Evolutionary conservation across 2,888 invertebrate genomes (phyloP).

Genomic region (Nymphalis c-album): DNA sequence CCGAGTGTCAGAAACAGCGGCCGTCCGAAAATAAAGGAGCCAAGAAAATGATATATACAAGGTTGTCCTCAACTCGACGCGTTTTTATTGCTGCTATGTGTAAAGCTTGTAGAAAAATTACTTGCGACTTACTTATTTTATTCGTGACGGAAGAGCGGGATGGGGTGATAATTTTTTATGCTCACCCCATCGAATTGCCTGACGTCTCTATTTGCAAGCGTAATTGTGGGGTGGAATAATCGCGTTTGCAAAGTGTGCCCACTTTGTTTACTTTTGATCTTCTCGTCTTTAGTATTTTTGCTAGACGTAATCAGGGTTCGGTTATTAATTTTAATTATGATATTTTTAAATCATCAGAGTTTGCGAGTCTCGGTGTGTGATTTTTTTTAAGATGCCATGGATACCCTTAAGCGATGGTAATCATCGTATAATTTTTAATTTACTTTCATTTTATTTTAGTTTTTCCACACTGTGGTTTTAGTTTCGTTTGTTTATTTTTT

Average conservation of each 20-base stretch:
- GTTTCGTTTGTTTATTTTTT: too few relatives aligned
- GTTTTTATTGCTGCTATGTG: conserved; percentile 75
- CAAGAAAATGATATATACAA: conserved; percentile 66
- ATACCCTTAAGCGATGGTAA: too few relatives aligned
- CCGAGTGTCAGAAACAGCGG: conserved; percentile 61
- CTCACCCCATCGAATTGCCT: conserved; percentile 38
- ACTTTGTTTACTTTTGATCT: conserved; percentile 31
- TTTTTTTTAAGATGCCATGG: too few relatives aligned
- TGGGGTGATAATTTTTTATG: conserved; percentile 46
- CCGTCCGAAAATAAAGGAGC: conserved; percentile 47
- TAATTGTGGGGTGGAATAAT: conserved; percentile 36
- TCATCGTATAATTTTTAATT: too few relatives aligned
- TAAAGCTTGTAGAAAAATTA: conserved; percentile 77
- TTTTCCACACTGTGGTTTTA: too few relatives aligned
- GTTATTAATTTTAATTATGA: background rate
- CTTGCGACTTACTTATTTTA: conserved; percentile 65
- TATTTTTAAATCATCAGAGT: background rate
- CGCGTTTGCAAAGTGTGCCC: conserved; percentile 24
- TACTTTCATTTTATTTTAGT: too few relatives aligned
- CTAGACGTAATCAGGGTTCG: conserved; percentile 2
- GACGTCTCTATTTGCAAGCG: conserved; percentile 58
- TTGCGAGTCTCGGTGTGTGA: too few relatives aligned
- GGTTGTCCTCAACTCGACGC: conserved; percentile 58
- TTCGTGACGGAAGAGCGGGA: conserved; percentile 46
- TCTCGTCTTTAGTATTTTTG: conserved; percentile 11